phyloP scores from a whole-genome alignment of 2,888 invertebrate genomes.

The Prosapia bicincta region DNA sequence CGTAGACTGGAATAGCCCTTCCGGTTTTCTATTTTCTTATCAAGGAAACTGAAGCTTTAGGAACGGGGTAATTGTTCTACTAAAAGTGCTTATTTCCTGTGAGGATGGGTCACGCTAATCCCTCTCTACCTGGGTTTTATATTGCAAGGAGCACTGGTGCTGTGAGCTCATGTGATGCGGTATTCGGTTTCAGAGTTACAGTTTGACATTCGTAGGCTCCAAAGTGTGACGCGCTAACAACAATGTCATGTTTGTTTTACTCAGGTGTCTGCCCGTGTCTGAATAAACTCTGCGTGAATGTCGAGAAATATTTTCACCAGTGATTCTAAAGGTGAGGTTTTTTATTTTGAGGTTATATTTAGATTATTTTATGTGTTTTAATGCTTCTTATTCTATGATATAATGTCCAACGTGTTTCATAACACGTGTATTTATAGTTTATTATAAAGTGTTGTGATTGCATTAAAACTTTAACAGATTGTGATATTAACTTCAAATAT shows the following conservation, averaged over 20 bases:
- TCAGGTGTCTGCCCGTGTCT: neutral
- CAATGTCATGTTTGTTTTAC: neutral
- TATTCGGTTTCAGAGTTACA: neutral
- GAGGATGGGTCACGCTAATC: neutral
- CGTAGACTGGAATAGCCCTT: neutral
- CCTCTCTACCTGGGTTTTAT: neutral
- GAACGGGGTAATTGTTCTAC: neutral
- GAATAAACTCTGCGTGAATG: neutral
- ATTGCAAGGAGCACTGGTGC: neutral
- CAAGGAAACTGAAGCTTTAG: neutral
- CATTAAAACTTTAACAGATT: no score
- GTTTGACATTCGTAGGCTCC: neutral
- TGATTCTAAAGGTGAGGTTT: neutral
- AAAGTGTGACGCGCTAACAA: neutral
- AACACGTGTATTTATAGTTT: no score
- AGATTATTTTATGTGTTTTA: no score
- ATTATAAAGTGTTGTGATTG: no score
- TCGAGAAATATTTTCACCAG: neutral
- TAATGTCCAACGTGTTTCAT: no score
- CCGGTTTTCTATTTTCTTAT: neutral
- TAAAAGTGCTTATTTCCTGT: neutral
- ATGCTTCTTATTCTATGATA: no score
- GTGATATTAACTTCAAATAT: no score
- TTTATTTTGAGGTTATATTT: neutral
- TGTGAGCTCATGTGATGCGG: neutral